Base-by-base conservation (phyloP, 2,797 vertebrate species). In the Nannoperca australis region DNA sequence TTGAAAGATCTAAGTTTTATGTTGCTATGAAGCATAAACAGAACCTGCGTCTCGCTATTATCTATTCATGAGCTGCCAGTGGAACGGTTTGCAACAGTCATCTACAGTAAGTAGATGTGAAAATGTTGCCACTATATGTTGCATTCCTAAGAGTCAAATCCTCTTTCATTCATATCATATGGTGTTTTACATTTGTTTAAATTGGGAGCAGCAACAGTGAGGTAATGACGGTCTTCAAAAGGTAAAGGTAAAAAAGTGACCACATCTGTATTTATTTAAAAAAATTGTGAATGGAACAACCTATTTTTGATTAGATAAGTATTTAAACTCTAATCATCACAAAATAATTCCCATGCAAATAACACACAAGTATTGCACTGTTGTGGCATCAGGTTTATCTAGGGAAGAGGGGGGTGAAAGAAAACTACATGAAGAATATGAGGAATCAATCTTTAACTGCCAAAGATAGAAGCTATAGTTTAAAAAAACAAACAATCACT, bases 41-140 rank as follows among this genome's bases (percentile, higher is more conserved):
- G 22, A 76, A 61, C 42, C 13, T 30, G n/a, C 47, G 24, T 22
- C 68, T 69, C 63, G 34, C 51, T 34, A 54, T 51, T 70, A 65
- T 72, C 56, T 83, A 24, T 81, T 78, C 6, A 32, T 32, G 32
- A 32, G 32, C 32, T 32, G 76, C 45, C 42, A 15, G 47, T 0
- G 36, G 44, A 49, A 64, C 3, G 14, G 14, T 82, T 75, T 64
- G 11, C 24, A 69, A 45, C 44, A 24, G 38, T 54, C n/a, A 27
- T 47, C 58, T 34, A 15, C 24, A 40, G 73, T 56, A 54, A 53
- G n/a, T 1, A 38, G 17, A 45, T 63, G 14, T 54, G 34, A 17
- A 44, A 56, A 47, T 53, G n/a, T n/a, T 73, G 59, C 54, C 49
- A 18, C 18, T 38, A n/a, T 30, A 34, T 34, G 60, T 32, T 7